Base-by-base conservation (phyloP, 2,888 invertebrate genomes). In the Cyrtodaria siliqua region DNA sequence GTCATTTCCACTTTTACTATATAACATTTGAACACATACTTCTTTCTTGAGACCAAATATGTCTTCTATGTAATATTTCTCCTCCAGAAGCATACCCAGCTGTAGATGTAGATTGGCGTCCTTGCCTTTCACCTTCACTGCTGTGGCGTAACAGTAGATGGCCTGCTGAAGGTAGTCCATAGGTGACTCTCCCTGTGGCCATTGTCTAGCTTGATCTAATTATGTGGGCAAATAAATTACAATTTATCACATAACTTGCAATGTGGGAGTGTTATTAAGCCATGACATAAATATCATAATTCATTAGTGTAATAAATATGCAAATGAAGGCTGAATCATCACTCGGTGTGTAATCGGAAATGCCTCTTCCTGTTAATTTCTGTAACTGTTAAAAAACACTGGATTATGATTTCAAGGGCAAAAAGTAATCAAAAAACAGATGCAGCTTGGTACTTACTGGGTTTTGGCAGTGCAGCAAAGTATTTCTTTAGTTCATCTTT, bases 31-130 rank as follows among this genome's bases (percentile, higher is more conserved):
- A n/a, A n/a, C n/a, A n/a, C 12, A 4, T 50, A 87, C 90, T 80
- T 89, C 87, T 75, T 87, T 90, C 66, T 89, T 90, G 56, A 91
- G 68, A 3, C 89, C 90, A 85, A 83, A 90, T 69, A 92, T 85
- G 78, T 92, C 92, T 68, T 92, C 92, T 55, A 88, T 89, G 76
- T 87, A 89, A 67, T 92, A 91, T 63, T 84, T 87, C 59, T 92
- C 92, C 72, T 92, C 92, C 38, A 92, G 82, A 3, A 90, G 73
- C 83, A 87, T 83, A 14, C 89, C 92, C 16, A 92, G 83, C 50
- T 86, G 84, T 18, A 91, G 73, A 75, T 92, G 92, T 38, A 91
- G 83, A 60, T 64, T 82, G 20, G 89, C 81, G 74, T 92, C 90
- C 64, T 89, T 91, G 9, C 80, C 79, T 78, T 92, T 92, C 26